Percentiles rank a stretch among this genome's conserved stretches.
Conservation (phyloP, 2,113 vertebrate genomes). For the Ochotona curzoniae region DNA sequence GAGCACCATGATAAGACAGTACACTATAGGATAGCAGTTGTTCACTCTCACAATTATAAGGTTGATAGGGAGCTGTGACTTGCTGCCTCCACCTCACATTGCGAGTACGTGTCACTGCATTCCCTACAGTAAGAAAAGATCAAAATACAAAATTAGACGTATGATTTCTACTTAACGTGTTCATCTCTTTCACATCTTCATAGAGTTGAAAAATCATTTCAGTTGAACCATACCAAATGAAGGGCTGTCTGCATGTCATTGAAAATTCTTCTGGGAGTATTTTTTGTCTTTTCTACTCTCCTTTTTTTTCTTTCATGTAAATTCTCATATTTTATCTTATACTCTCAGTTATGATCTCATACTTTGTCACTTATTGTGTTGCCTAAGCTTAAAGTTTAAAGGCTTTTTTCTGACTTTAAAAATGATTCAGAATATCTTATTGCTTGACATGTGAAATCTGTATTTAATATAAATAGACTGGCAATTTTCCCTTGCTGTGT, state of each 20-base stretch:
- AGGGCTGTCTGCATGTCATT: neutral
- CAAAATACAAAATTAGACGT: neutral
- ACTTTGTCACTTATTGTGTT: neutral
- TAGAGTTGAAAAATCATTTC: neutral
- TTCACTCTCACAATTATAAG: neutral
- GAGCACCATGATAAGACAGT: neutral
- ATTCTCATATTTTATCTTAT: neutral
- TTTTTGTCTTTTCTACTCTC: neutral
- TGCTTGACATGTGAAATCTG: neutral
- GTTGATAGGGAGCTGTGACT: neutral
- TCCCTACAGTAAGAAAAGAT: neutral
- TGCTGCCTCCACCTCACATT: neutral
- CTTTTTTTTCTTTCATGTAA: neutral
- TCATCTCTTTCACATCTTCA: neutral
- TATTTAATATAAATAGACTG: neutral
- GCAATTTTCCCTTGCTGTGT: constrained; percentile 3
- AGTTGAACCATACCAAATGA: neutral
- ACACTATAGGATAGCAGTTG: neutral
- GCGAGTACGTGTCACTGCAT: neutral
- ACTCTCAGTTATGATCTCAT: neutral
- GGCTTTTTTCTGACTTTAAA: neutral
- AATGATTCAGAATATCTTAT: neutral
- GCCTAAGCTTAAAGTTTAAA: neutral
- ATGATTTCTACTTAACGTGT: neutral
- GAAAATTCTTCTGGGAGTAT: neutral